Conservation (phyloP, 2,797 vertebrate species). For the Fringilla coelebs region DNA sequence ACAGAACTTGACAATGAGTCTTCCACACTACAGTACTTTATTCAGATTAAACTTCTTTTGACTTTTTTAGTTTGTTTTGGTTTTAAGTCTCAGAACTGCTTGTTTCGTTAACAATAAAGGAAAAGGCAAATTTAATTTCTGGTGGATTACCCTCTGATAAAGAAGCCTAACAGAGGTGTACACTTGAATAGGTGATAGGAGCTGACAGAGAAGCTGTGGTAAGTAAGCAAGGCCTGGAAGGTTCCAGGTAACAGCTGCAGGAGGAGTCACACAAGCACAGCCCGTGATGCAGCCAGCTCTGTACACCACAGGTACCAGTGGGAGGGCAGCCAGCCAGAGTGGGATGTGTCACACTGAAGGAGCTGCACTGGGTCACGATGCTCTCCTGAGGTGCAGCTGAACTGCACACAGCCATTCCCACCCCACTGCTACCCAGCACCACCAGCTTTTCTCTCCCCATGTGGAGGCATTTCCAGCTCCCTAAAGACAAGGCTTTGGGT, state of each 20-base stretch:
- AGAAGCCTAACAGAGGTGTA: neutral
- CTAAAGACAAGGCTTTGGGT: neutral
- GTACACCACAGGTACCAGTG: neutral
- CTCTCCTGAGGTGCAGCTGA: neutral
- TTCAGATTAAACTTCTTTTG: neutral
- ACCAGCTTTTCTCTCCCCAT: neutral
- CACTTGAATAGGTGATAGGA: neutral
- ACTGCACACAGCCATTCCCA: neutral
- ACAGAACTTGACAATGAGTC: neutral
- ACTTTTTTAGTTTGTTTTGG: neutral
- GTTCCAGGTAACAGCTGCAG: neutral
- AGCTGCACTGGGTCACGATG: neutral
- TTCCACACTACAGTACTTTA: neutral
- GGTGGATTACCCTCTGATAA: neutral
- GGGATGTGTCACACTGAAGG: neutral
- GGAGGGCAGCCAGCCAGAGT: neutral
- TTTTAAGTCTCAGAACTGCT: neutral
- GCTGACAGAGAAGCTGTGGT: neutral
- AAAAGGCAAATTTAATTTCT: neutral
- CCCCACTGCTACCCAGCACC: neutral
- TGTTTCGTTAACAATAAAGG: neutral
- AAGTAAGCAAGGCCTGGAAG: neutral
- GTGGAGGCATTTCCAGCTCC: neutral
- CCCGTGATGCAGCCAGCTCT: neutral
- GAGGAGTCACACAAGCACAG: neutral